phyloP scores from a whole-genome alignment of 2,888 invertebrate species.

The Globia sparganii region DNA sequence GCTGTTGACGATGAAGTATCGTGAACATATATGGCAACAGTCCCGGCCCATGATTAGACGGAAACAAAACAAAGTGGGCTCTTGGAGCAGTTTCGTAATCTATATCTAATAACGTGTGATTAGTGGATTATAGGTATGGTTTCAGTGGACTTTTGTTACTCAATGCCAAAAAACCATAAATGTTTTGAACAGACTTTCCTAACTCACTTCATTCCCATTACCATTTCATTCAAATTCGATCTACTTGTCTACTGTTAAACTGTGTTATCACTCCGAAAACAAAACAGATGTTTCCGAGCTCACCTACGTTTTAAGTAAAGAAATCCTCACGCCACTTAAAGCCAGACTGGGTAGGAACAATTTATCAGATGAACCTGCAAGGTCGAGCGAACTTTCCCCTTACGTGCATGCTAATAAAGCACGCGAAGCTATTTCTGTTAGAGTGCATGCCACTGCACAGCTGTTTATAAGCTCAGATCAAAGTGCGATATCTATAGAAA shows the following conservation, averaged over 20 bases:
- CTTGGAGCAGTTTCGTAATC: conserved; percentile 47
- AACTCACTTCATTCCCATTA: not conserved
- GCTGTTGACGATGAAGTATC: conserved; percentile 46
- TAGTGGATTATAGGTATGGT: conserved; percentile 9
- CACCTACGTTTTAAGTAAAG: conserved; percentile 31
- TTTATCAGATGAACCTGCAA: conserved; percentile 70
- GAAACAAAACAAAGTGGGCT: conserved; percentile 44
- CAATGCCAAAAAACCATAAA: not conserved
- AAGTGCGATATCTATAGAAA: conserved; percentile 40
- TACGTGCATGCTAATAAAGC: conserved; percentile 65
- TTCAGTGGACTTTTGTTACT: not conserved
- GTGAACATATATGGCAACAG: conserved; percentile 52
- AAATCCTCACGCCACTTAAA: conserved; percentile 35
- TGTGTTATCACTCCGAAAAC: conserved; percentile 6
- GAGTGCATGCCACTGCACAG: conserved; percentile 65
- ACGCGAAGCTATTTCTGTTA: conserved; percentile 69
- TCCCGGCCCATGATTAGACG: conserved; percentile 40
- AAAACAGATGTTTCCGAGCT: conserved; percentile 12
- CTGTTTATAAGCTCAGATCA: conserved; percentile 59
- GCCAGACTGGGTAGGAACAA: conserved; percentile 46
- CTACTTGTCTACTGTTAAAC: not conserved
- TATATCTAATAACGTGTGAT: conserved; percentile 39
- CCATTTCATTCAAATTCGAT: not conserved
- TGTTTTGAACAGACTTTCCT: not conserved
- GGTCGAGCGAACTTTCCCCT: conserved; percentile 79